Percentiles rank a stretch among this genome's conserved stretches.
Evolutionary conservation across 2,888 invertebrate species (phyloP).

Genomic region (Plebejus anna): DNA sequence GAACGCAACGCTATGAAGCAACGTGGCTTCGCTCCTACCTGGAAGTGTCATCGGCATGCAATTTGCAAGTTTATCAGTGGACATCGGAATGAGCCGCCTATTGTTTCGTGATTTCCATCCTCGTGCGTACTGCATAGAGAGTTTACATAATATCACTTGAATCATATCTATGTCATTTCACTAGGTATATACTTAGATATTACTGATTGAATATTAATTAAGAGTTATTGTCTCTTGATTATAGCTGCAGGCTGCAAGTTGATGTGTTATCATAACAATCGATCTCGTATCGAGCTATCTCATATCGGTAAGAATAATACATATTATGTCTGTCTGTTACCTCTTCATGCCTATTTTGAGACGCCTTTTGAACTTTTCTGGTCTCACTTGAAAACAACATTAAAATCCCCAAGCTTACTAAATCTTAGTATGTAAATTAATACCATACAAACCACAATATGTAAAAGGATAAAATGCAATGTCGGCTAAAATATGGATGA

Average conservation of each 20-base stretch:
- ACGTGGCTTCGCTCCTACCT: neutral
- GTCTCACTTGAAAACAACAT: neutral
- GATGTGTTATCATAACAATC: too few relatives aligned
- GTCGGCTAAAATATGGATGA: neutral
- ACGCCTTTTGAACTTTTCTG: neutral
- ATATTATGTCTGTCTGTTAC: neutral
- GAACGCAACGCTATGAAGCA: neutral
- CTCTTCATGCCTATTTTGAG: neutral
- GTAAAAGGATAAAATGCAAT: neutral
- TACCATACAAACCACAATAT: too few relatives aligned
- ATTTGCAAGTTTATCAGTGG: conserved; percentile 34
- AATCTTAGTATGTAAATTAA: too few relatives aligned
- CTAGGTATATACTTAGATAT: conserved; percentile 34
- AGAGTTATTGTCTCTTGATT: conserved; percentile 42
- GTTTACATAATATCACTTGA: conserved; percentile 47
- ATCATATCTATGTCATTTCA: conserved; percentile 55
- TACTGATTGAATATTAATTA: conserved; percentile 58
- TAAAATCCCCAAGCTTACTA: neutral
- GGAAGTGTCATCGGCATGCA: conserved; percentile 33
- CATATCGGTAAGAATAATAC: too few relatives aligned
- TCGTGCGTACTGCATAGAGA: conserved; percentile 37
- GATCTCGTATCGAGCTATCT: too few relatives aligned
- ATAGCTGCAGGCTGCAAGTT: conserved; percentile 6
- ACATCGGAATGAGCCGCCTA: conserved; percentile 11
- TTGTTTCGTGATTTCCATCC: conserved; percentile 30